Evolutionary conservation across 2,113 vertebrate species (phyloP).

Genomic region (Corapipo altera): DNA sequence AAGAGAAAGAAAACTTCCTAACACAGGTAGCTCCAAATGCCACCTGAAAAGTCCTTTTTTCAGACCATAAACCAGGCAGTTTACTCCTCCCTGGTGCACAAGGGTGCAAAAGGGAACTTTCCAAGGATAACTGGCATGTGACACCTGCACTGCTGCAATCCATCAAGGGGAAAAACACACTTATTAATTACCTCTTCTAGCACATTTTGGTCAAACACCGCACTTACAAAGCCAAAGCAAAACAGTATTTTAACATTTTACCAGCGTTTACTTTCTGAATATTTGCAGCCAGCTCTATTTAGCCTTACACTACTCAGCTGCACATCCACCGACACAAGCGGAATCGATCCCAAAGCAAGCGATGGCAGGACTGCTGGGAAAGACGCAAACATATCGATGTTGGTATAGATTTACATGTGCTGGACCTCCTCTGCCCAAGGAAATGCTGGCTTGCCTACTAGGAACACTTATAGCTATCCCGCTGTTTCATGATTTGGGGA

Average conservation of each 20-base stretch:
- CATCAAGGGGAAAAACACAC: fast-evolving
- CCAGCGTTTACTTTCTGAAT: not conserved
- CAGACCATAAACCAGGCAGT: not conserved
- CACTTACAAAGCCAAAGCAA: not conserved
- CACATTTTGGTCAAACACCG: not conserved
- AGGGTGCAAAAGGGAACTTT: not conserved
- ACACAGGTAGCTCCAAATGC: fast-evolving
- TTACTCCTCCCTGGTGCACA: not conserved
- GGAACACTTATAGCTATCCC: not conserved
- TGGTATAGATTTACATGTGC: not conserved
- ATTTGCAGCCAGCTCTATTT: not conserved
- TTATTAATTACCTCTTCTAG: not conserved
- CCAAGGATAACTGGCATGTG: fast-evolving
- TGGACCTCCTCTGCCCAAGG: not conserved
- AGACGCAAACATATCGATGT: not conserved
- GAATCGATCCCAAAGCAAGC: not conserved
- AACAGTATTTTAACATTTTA: not conserved
- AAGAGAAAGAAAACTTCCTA: not conserved
- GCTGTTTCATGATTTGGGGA: not conserved
- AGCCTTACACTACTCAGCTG: not conserved
- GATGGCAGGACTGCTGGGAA: not conserved
- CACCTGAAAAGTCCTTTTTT: not conserved
- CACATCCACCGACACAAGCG: fast-evolving
- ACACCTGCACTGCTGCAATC: fast-evolving
- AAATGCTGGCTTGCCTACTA: not conserved